A percentile compares a stretch with the other conserved stretches of the same genome.
Conservation (phyloP, 1,140 invertebrate species). For the Plutomurus gul region DNA sequence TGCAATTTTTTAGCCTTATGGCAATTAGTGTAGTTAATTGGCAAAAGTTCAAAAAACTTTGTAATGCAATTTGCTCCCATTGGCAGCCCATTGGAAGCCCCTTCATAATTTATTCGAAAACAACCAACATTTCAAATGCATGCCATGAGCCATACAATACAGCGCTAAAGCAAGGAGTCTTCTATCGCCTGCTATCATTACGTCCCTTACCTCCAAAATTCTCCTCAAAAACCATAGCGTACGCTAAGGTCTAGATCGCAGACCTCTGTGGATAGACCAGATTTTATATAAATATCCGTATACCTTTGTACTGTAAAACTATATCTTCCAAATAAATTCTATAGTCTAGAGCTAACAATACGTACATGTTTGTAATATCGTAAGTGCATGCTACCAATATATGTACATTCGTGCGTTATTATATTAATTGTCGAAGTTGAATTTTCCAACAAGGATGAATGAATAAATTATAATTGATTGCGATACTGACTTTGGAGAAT, state of each 20-base stretch:
- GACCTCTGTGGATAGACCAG: not conserved
- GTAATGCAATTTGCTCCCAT: conserved; percentile 8
- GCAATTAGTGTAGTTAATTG: conserved; percentile 28
- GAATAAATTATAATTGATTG: conserved; percentile 46
- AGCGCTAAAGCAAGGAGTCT: not conserved
- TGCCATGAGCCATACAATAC: not conserved
- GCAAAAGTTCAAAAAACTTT: conserved; percentile 34
- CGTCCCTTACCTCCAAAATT: not conserved
- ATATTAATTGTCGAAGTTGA: conserved; percentile 35
- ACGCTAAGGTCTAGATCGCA: not conserved
- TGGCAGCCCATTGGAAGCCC: not conserved
- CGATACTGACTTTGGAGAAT: conserved; percentile 21
- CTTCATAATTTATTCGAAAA: conserved; percentile 31
- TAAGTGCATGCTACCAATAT: not conserved
- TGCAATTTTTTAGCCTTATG: not conserved
- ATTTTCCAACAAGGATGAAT: conserved; percentile 31
- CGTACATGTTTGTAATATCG: not conserved
- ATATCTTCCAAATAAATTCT: conserved; percentile 3
- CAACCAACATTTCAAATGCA: conserved; percentile 30
- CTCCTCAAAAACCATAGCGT: not conserved
- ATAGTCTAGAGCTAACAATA: not conserved
- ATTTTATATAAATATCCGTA: not conserved
- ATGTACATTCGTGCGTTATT: conserved; percentile 6
- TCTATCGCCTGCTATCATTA: not conserved
- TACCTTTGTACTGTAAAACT: not conserved